Percentiles rank a stretch among this genome's conserved stretches.
These are phyloP conservation scores for Strongylocentrotus purpuratus DNA, from an alignment of 35 echinoderm and acorn worm species.

Conservation along the genomic window DNA sequence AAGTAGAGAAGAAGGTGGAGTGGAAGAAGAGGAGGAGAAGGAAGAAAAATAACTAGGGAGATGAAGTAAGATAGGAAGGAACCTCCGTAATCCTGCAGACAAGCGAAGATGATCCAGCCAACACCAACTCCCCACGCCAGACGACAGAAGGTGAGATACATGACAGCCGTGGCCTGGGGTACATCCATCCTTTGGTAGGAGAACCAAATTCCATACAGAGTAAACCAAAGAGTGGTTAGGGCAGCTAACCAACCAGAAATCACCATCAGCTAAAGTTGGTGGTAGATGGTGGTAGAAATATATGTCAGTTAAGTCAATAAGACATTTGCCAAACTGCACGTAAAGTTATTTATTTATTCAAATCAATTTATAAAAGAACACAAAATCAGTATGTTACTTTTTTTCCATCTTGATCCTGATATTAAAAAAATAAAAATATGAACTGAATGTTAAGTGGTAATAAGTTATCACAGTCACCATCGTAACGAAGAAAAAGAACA, in stretches of 20 bases:
- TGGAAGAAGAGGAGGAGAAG: background rate
- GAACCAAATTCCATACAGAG: background rate
- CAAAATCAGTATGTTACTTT: no score
- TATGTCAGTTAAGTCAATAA: background rate
- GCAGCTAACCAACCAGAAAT: background rate
- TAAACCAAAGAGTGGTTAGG: background rate
- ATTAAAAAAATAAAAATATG: no score
- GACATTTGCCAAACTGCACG: no score
- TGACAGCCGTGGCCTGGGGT: background rate
- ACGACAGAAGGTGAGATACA: conserved; percentile 10
- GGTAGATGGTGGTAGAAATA: background rate
- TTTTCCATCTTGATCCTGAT: no score
- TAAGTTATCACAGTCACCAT: background rate
- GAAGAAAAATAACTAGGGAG: background rate
- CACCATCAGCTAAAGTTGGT: background rate
- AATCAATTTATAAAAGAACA: no score
- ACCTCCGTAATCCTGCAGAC: conserved; percentile 53
- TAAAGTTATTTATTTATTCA: no score
- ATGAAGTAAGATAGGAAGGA: background rate
- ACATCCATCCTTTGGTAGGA: background rate
- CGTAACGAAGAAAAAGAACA: no score
- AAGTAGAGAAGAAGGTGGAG: background rate
- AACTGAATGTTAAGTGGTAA: background rate
- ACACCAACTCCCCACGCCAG: conserved; percentile 31
- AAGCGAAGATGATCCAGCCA: conserved; percentile 53